Evolutionary conservation across 2,888 invertebrate species (phyloP).

Genomic region (Gibbula magus): DNA sequence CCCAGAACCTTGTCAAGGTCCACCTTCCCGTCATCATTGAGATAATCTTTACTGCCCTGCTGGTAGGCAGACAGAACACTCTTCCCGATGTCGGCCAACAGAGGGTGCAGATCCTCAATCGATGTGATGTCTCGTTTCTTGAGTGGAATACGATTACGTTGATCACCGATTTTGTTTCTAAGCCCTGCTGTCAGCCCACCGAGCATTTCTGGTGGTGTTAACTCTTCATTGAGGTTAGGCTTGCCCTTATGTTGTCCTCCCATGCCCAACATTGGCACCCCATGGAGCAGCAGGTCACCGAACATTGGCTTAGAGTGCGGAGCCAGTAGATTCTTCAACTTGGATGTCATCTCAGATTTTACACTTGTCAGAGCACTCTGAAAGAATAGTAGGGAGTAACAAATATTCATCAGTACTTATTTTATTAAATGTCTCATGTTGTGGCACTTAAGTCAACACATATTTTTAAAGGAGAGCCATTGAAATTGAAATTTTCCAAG

Average conservation of each 20-base stretch:
- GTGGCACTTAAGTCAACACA: no score
- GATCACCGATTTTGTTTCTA: not conserved
- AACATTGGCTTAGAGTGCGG: not conserved
- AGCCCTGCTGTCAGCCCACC: no score
- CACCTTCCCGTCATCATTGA: conserved; percentile 45
- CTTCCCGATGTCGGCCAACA: not conserved
- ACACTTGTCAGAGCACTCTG: not conserved
- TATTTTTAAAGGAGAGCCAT: no score
- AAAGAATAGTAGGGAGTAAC: no score
- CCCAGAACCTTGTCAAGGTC: conserved; percentile 40
- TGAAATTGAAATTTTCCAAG: no score
- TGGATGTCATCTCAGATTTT: not conserved
- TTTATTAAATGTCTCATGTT: no score
- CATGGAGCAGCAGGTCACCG: not conserved
- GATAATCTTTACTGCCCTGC: not conserved
- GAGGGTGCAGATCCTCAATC: not conserved
- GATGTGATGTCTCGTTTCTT: not conserved
- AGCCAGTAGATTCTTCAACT: not conserved
- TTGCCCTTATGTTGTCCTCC: no score
- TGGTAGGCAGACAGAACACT: not conserved
- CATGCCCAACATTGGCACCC: not conserved
- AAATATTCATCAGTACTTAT: no score
- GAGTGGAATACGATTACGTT: not conserved
- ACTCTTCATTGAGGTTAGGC: no score
- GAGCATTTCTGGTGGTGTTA: no score